These are phyloP conservation scores for Meghimatium bilineatum DNA, from an alignment of 2,888 invertebrate genomes.

Conservation along the genomic window DNA sequence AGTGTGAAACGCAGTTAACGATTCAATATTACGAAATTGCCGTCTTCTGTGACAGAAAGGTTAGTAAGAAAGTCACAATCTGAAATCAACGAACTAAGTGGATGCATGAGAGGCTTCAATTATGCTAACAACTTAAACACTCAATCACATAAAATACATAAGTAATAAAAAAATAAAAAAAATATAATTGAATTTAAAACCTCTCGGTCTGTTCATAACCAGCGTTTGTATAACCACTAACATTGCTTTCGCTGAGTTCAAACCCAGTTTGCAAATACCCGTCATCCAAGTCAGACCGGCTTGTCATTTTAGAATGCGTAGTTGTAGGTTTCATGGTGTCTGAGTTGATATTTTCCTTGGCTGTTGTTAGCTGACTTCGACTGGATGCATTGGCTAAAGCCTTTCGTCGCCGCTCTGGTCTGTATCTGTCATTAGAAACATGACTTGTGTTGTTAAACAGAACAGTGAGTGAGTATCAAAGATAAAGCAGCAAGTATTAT, in stretches of 20 bases:
- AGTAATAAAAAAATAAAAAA: background rate
- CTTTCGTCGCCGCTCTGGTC: constrained; percentile 20
- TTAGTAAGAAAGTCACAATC: too few relatives aligned
- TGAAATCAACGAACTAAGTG: too few relatives aligned
- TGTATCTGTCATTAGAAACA: constrained; percentile 9
- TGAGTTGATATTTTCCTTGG: constrained; percentile 20
- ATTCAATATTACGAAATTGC: too few relatives aligned
- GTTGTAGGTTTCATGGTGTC: constrained; percentile 3
- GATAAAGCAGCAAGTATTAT: background rate
- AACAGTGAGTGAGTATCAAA: background rate
- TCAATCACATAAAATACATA: too few relatives aligned
- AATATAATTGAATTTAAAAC: background rate
- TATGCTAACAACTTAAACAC: too few relatives aligned
- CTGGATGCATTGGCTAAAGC: constrained; percentile 37
- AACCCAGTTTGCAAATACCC: constrained; percentile 46
- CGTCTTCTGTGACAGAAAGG: too few relatives aligned
- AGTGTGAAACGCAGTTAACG: too few relatives aligned
- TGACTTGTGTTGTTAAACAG: too few relatives aligned
- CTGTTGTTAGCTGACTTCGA: constrained; percentile 43
- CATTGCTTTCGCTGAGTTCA: constrained; percentile 47
- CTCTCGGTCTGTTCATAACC: background rate
- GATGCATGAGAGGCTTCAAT: too few relatives aligned
- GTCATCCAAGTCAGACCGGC: constrained; percentile 23
- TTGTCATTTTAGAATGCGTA: background rate
- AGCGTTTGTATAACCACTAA: background rate